These are phyloP conservation scores for Tyto alba DNA, from an alignment of 2,113 vertebrate species.

Conservation along the genomic window DNA sequence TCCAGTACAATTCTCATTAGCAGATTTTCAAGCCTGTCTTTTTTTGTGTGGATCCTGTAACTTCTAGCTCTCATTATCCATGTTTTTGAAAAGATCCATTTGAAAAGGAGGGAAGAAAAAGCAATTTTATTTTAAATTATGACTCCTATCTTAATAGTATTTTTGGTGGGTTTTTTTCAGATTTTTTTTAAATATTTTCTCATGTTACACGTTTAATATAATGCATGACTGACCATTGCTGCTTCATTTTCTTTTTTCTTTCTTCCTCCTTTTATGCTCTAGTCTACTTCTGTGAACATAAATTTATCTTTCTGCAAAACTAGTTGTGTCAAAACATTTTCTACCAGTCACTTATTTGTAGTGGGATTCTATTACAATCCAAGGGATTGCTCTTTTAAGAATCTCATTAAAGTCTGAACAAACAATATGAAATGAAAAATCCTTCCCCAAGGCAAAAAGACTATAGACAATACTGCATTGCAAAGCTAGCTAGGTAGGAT, in stretches of 20 bases:
- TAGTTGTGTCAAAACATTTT: not conserved
- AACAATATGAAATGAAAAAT: constrained; percentile 52
- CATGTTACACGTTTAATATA: not conserved
- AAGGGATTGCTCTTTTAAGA: constrained; percentile 42
- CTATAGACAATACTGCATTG: not conserved
- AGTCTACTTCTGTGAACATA: not conserved
- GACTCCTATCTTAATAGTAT: not conserved
- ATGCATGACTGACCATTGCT: not conserved
- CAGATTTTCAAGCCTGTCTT: not conserved
- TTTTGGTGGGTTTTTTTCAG: not conserved
- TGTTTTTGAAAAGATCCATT: not conserved
- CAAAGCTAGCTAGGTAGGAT: not conserved
- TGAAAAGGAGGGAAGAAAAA: not conserved
- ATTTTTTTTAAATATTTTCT: not conserved
- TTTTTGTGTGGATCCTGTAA: not conserved
- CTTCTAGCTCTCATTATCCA: not conserved
- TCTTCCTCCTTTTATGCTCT: not conserved
- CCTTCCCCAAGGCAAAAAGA: not conserved
- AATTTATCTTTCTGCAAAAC: not conserved
- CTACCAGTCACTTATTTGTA: not conserved
- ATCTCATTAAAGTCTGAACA: constrained; percentile 51
- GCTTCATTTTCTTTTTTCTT: not conserved
- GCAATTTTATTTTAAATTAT: not conserved
- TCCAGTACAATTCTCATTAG: not conserved
- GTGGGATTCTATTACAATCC: constrained; percentile 14